These are phyloP conservation scores for Gastracanthus pulcherrimus DNA, from an alignment of 2,888 invertebrate species.

Conservation along the genomic window DNA sequence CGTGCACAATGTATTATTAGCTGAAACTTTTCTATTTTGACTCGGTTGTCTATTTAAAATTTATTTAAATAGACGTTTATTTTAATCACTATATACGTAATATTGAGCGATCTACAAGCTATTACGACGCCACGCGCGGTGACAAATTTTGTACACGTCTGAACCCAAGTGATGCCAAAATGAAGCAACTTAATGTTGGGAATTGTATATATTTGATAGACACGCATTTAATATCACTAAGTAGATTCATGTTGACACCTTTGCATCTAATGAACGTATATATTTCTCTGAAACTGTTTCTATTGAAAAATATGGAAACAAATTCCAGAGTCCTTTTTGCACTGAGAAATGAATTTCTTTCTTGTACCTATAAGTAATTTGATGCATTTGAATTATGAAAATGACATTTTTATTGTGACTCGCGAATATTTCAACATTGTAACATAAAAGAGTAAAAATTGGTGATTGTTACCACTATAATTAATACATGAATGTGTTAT, in stretches of 20 bases:
- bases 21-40: conserved; percentile 20
- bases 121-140: conserved; percentile 17
- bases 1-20: not conserved
- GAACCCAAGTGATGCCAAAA: conserved; percentile 46
- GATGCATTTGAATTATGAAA: too few relatives aligned
- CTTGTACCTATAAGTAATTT: too few relatives aligned
- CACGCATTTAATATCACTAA: conserved; percentile 17
- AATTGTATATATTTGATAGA: conserved; percentile 12
- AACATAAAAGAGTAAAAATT: too few relatives aligned
- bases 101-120: conserved; percentile 10
- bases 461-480: too few relatives aligned
- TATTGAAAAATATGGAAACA: too few relatives aligned
- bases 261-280: not conserved
- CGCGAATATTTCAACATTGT: too few relatives aligned
- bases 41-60: not conserved
- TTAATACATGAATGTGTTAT: too few relatives aligned
- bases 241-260: not conserved
- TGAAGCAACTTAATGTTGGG: conserved; percentile 32
- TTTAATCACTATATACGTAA: conserved; percentile 18
- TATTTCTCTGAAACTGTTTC: not conserved
- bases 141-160: conserved; percentile 49
- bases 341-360: too few relatives aligned
- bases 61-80: conserved; percentile 33
- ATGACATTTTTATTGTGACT: too few relatives aligned
- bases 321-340: too few relatives aligned